phyloP scores from a whole-genome alignment of 2,888 invertebrate species.

The Autographa pulchrina region DNA sequence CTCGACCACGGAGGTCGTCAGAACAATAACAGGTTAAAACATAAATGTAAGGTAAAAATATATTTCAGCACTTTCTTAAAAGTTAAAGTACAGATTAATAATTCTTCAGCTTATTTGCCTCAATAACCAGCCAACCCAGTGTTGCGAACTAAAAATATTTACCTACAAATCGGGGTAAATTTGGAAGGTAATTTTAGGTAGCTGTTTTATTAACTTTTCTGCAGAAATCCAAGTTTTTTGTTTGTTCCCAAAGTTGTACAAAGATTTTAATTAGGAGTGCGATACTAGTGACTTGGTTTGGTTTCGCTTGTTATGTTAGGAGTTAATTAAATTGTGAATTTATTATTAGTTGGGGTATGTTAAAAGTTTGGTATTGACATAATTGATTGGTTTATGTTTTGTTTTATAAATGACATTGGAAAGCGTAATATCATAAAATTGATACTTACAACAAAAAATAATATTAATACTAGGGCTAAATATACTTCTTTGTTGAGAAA shows the following conservation, averaged over 20 bases:
- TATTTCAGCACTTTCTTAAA: background rate
- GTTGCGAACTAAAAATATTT: constrained; percentile 56
- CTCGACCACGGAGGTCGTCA: no score
- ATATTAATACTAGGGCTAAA: no score
- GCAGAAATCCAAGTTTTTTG: constrained; percentile 41
- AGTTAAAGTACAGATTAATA: constrained; percentile 47
- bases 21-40: no score
- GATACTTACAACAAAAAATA: no score
- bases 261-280: constrained; percentile 55
- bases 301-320: background rate
- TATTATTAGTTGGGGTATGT: background rate
- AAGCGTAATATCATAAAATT: no score
- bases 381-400: no score
- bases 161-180: constrained; percentile 42
- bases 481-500: no score
- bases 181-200: constrained; percentile 42
- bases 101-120: constrained; percentile 56
- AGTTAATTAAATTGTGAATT: background rate
- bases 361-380: background rate
- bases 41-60: no score
- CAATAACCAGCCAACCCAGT: constrained; percentile 47
- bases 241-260: constrained; percentile 53
- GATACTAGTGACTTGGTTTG: background rate
- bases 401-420: no score
- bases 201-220: constrained; percentile 39